Evolutionary conservation across 2,113 vertebrate species (phyloP).

Genomic region (Solea senegalensis): DNA sequence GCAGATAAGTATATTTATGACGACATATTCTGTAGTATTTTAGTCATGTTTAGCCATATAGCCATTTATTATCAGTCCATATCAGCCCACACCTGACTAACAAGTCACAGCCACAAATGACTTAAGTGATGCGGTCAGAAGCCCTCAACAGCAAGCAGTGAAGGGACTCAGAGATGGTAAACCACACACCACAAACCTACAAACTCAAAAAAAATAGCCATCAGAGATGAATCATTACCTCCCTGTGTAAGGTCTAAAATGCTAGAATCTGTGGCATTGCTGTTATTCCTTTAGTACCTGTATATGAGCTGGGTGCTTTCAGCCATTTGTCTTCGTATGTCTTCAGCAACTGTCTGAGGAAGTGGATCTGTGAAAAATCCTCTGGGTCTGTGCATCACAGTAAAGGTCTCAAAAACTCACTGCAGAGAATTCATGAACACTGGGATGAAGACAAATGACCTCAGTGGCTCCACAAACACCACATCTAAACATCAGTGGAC

Average conservation of each 20-base stretch:
- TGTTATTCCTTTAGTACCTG: conserved; percentile 7
- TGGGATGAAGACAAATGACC: conserved; percentile 38
- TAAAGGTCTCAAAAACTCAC: neutral
- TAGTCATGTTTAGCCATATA: neutral
- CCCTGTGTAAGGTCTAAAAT: conserved; percentile 4
- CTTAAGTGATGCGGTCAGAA: neutral
- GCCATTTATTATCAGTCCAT: neutral
- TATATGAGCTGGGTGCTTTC: neutral
- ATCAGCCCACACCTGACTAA: neutral
- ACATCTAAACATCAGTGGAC: conserved; percentile 9
- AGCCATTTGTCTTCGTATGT: neutral
- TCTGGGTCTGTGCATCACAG: conserved; percentile 6
- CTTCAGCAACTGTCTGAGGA: neutral
- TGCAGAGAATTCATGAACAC: conserved; percentile 1
- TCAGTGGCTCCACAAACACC: conserved; percentile 5
- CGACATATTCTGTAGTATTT: no score
- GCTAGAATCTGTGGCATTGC: neutral
- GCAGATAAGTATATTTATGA: no score
- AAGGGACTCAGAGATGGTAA: conserved; percentile 7
- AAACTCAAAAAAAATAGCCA: conserved; percentile 1
- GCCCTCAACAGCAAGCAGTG: neutral
- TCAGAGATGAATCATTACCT: conserved; percentile 20
- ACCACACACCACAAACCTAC: conserved; percentile 6
- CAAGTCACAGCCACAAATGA: neutral
- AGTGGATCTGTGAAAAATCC: neutral